Evolutionary conservation across 2,797 vertebrate genomes (phyloP).

Genomic region (Macropodus opercularis): DNA sequence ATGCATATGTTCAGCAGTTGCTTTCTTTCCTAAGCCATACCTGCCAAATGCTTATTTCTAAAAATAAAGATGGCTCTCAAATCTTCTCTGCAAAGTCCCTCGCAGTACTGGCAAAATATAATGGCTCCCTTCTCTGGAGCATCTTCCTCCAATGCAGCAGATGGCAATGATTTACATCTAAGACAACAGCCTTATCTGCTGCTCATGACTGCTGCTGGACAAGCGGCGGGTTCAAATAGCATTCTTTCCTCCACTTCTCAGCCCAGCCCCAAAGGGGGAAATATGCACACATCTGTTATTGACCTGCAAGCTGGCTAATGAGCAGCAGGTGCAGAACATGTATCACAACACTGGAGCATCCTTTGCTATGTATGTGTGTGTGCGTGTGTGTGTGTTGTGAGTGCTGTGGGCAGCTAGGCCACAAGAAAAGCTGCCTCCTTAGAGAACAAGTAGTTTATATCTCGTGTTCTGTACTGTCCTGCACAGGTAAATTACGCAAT

Average conservation of each 20-base stretch:
- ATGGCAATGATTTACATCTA: constrained; percentile 72
- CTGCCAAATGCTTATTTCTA: constrained; percentile 50
- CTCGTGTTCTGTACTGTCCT: no score
- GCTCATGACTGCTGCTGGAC: constrained; percentile 52
- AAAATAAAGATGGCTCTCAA: constrained; percentile 32
- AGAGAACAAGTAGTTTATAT: no score
- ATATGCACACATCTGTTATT: constrained; percentile 61
- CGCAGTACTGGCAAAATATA: constrained; percentile 38
- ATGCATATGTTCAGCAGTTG: constrained; percentile 51
- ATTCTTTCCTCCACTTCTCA: constrained; percentile 24
- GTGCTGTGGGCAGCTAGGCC: not conserved
- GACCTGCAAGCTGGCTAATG: constrained; percentile 67
- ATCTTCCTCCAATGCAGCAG: constrained; percentile 58
- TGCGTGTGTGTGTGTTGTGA: constrained; percentile 7
- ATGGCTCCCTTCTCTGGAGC: constrained; percentile 31
- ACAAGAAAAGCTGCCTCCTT: constrained; percentile 5
- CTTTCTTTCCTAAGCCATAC: constrained; percentile 24
- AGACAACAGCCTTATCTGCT: constrained; percentile 60
- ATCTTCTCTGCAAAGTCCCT: constrained; percentile 38
- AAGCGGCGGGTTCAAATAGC: constrained; percentile 37
- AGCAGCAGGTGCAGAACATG: constrained; percentile 58
- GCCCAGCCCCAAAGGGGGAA: constrained; percentile 58
- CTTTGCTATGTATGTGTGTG: not conserved
- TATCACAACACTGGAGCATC: constrained; percentile 31
- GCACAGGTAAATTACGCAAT: not conserved